Evolutionary conservation across 2,113 vertebrate species (phyloP).

Genomic region (Sceloporus undulatus): DNA sequence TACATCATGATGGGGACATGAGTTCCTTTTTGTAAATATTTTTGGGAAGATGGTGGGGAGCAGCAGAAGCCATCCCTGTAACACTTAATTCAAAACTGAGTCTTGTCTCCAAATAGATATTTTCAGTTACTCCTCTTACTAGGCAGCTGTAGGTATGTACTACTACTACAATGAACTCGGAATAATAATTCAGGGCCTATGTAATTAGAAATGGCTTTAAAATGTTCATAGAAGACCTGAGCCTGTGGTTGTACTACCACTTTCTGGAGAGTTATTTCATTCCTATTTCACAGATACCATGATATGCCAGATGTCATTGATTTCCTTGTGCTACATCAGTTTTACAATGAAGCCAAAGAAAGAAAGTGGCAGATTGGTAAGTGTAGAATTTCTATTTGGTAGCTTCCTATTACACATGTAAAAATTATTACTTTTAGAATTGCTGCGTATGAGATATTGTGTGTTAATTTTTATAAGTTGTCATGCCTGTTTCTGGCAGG

Average conservation of each 20-base stretch:
- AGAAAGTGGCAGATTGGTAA: slow-evolving; percentile 96
- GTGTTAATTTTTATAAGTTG: neutral
- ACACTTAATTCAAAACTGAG: neutral
- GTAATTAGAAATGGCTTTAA: neutral
- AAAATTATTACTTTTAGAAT: neutral
- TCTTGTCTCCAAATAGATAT: neutral
- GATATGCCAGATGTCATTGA: slow-evolving; percentile 99
- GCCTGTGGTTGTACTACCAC: neutral
- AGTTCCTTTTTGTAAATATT: neutral
- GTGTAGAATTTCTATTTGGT: neutral
- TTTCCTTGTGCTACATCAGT: slow-evolving; percentile 96
- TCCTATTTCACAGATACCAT: slow-evolving; percentile 85
- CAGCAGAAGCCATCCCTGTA: too few relatives aligned
- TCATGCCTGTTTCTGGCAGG: neutral
- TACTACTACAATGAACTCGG: neutral
- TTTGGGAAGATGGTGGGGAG: too few relatives aligned
- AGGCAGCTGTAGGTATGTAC: neutral
- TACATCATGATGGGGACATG: neutral
- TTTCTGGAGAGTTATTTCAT: slow-evolving; percentile 14
- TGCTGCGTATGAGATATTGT: neutral
- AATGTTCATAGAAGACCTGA: neutral
- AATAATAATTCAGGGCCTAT: neutral
- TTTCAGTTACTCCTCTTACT: neutral
- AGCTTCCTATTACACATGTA: neutral
- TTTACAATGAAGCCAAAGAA: slow-evolving; percentile 98